Evolutionary conservation across 2,888 invertebrate species (phyloP), one percentile per base, ranked within the genome.

Genomic region (Blera fallax): DNA sequence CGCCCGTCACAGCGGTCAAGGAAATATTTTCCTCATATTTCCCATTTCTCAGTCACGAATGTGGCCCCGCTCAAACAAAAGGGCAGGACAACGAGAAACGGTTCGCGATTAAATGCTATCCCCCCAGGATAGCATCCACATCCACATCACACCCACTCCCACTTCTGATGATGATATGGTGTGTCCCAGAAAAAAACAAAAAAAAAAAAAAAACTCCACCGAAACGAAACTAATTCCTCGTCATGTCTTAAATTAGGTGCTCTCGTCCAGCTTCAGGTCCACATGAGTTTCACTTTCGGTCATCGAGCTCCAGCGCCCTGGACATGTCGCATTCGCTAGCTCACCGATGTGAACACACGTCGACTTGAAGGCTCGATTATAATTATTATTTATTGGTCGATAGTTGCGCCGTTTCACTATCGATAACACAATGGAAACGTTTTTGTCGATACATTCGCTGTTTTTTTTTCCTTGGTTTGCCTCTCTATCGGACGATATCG

Each of bases 321-420:
- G 60, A 78, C 58, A 78, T 69, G 67, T 54, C 37, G 27, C 14
- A 21, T 27, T 32, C 34, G 3, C 56, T 6, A 40, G 14, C 8
- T 27, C 58, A 50, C 18, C 67, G 52, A 79, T 56, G 18, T 70
- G 58, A 58, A 73, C 50, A 73, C 50, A 34, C 21, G 40, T 34
- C 56, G 32, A 52, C 60, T 74, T 81, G 67, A 84, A 74, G 62
- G 73, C 69, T 79, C 79, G 32, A 72, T 72, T 81, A 77, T 65
- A 65, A 81, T 81, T 81, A 77, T 85, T 81, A 81, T 85, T 85
- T 85, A 85, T 85, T 67, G 81, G 27, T 24, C 40, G 21, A 60
- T 73, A 67, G 67, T 69, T 54, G 65, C 34, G 14, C 50, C 77
- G 54, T 73, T 65, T 76, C 56, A 43, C 74, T 58, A 67, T 72